Conservation (phyloP, 2,797 vertebrate genomes). For the Calcarius lapponicus region DNA sequence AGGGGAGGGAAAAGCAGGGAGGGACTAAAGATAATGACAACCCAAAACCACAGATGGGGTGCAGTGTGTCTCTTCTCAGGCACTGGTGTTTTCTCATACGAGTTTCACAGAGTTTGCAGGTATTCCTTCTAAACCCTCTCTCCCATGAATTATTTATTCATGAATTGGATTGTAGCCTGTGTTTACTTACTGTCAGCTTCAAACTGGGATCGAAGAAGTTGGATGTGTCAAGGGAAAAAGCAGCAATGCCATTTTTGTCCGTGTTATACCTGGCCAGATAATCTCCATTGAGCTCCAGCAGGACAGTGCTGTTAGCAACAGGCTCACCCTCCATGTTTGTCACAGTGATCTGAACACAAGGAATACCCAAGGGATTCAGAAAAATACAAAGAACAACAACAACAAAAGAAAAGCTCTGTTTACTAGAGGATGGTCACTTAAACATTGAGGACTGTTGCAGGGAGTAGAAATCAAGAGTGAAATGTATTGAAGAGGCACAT, state of each 20-base stretch:
- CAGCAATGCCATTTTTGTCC: constrained; percentile 64
- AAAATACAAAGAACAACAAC: neutral
- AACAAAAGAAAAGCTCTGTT: neutral
- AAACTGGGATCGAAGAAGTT: constrained; percentile 62
- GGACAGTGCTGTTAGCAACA: constrained; percentile 35
- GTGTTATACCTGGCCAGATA: constrained; percentile 71
- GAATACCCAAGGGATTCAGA: neutral
- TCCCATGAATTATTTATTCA: neutral
- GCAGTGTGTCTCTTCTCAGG: neutral
- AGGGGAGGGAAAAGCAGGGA: neutral
- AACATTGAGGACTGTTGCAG: neutral
- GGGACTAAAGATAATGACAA: neutral
- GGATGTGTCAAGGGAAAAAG: constrained; percentile 78
- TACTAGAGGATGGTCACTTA: neutral
- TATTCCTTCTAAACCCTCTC: neutral
- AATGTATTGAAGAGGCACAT: neutral
- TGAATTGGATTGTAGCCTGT: neutral
- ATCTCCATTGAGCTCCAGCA: constrained; percentile 62
- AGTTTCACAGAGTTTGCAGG: neutral
- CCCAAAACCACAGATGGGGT: neutral
- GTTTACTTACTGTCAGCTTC: constrained; percentile 53
- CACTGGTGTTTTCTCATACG: neutral
- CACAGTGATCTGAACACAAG: constrained; percentile 74
- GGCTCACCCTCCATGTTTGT: constrained; percentile 51
- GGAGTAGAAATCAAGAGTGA: neutral